Base-by-base conservation (phyloP, 2,797 vertebrate genomes). In the Sebastes miniatus region DNA sequence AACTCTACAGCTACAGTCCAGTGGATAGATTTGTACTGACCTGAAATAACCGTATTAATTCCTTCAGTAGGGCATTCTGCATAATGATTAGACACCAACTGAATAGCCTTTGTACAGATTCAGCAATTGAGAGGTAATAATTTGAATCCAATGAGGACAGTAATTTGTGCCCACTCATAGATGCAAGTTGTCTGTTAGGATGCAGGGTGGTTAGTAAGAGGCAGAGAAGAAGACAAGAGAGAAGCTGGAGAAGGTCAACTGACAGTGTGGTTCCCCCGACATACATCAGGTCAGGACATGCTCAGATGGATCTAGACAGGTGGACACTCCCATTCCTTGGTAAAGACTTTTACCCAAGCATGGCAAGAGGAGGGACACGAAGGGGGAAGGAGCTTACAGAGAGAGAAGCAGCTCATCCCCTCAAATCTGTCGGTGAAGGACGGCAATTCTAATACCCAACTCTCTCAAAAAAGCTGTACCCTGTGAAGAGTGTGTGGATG, bases 111-210 rank as follows among this genome's bases (percentile, higher is more conserved):
- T 70, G 18, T 18, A 8, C 59, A 58, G 22, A 74, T 62, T 75
- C 27, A 78, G n/a, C 20, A 31, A 59, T 9, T 71, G 47, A 79
- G 13, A 78, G 70, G 54, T 56, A 70, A 72, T 47, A 66, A 29
- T 85, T 81, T 88, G 43, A 18, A 56, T 72, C 57, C 16, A 57
- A 18, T 1, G 5, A 63, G 50, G 76, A 80, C 24, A 22, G 79
- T 47, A 47, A 77, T 73, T 57, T 57, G 74, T 71, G 81, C 89
- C 90, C 89, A 89, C 88, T 90, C 92, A 94, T 93, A 94, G 93
- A 82, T 31, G 91, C 87, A 58, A 67, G 50, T 77, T 87, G 88
- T 92, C 83, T 87, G 83, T 74, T 62, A 20, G 81, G 89, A 90
- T 93, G 91, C 78, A 84, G 73, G 81, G 83, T 79, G 85, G 81